A percentile compares a stretch with the other conserved stretches of the same genome.
Evolutionary conservation across 2,888 invertebrate genomes (phyloP).

Genomic region (Lasius platythorax): DNA sequence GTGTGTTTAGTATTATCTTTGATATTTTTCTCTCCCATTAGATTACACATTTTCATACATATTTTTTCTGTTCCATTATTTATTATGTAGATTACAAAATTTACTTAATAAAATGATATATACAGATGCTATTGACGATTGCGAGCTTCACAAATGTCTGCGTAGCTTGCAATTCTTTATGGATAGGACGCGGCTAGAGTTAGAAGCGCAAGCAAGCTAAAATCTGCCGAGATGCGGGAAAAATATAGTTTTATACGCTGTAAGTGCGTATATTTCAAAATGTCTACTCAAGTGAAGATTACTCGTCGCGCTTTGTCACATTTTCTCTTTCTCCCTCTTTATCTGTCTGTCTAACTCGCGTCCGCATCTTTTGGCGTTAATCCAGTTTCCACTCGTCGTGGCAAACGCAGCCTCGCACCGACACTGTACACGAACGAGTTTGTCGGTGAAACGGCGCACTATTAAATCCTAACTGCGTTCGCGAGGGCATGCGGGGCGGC

Average conservation of each 20-base stretch:
- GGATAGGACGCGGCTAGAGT: background rate
- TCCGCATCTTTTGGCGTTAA: conserved; percentile 77
- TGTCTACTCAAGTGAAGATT: conserved; percentile 32
- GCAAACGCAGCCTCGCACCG: conserved; percentile 66
- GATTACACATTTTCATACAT: background rate
- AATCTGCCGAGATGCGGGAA: background rate
- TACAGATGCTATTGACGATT: background rate
- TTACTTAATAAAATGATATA: background rate
- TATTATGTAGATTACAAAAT: background rate
- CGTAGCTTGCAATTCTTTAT: background rate
- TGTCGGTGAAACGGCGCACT: conserved; percentile 79
- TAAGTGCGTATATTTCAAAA: conserved; percentile 47
- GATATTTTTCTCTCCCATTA: conserved; percentile 47
- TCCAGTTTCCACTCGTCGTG: conserved; percentile 77
- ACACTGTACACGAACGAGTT: conserved; percentile 76
- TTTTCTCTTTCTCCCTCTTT: background rate
- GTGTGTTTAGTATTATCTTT: conserved; percentile 37
- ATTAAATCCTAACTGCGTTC: conserved; percentile 81
- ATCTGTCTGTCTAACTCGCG: conserved; percentile 63
- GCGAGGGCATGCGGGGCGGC: conserved; percentile 72
- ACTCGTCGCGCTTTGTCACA: conserved; percentile 21
- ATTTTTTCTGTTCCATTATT: background rate
- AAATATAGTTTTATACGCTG: conserved; percentile 39
- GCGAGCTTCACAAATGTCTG: background rate
- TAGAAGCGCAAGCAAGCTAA: background rate